Evolutionary conservation across 2,888 invertebrate genomes (phyloP).

Genomic region (Ganaspis brasiliensis): DNA sequence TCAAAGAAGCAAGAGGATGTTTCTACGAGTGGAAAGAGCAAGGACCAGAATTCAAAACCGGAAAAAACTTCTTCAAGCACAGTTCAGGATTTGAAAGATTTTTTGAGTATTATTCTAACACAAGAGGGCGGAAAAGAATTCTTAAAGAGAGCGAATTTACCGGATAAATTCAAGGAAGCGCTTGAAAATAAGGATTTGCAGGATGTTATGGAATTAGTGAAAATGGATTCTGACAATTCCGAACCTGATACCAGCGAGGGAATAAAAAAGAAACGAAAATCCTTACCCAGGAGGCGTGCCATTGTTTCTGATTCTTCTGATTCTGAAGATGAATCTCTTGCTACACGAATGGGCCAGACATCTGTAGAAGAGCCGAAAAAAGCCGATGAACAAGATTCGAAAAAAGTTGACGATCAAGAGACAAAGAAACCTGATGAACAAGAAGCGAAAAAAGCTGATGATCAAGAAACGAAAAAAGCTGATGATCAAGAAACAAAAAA

Average conservation of each 20-base stretch:
- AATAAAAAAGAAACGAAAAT: slow-evolving; percentile 59
- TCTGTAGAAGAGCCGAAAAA: slow-evolving; percentile 20
- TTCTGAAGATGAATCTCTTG: slow-evolving; percentile 72
- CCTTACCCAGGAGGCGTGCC: slow-evolving; percentile 65
- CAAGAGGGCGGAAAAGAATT: slow-evolving; percentile 15
- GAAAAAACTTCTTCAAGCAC: slow-evolving; percentile 9
- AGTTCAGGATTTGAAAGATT: slow-evolving; percentile 17
- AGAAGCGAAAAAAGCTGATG: slow-evolving; percentile 35
- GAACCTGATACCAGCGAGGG: slow-evolving; percentile 45
- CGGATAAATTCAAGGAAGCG: background rate
- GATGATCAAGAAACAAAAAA: slow-evolving; percentile 45
- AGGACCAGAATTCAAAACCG: background rate
- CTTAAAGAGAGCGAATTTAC: background rate
- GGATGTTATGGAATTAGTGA: background rate
- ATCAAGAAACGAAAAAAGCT: slow-evolving; percentile 48
- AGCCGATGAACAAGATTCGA: slow-evolving; percentile 45
- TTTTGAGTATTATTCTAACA: background rate
- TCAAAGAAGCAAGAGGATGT: slow-evolving; percentile 1
- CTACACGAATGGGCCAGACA: slow-evolving; percentile 61
- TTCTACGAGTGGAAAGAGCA: background rate
- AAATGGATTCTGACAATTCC: background rate
- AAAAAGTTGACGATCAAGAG: slow-evolving; percentile 42
- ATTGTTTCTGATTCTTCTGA: slow-evolving; percentile 75
- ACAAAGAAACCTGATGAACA: slow-evolving; percentile 46
- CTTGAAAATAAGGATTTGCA: slow-evolving; percentile 5